These are phyloP conservation scores for Anoura caudifer DNA, from an alignment of 2,113 vertebrate species.

Conservation along the genomic window DNA sequence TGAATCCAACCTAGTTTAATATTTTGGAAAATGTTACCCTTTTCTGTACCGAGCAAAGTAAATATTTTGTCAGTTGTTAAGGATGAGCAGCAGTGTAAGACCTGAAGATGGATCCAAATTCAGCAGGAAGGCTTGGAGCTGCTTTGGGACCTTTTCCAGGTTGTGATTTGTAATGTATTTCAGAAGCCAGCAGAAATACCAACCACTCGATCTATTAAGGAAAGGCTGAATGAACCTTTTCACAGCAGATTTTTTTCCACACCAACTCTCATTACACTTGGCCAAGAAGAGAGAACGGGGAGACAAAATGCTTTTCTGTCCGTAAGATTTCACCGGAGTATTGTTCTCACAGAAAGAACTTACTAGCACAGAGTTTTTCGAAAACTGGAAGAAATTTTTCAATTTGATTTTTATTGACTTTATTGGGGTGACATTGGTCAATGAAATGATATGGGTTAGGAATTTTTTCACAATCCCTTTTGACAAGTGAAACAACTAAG, in stretches of 20 bases:
- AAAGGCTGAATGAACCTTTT: conserved; percentile 83
- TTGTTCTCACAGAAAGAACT: conserved; percentile 34
- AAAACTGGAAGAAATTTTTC: background rate
- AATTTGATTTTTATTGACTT: background rate
- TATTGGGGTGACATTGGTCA: background rate
- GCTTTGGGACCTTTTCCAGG: conserved; percentile 84
- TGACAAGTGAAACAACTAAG: background rate
- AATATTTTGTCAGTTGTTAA: conserved; percentile 94
- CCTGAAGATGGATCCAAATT: conserved; percentile 82
- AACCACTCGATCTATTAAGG: conserved; percentile 76
- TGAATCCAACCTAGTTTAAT: conserved; percentile 85
- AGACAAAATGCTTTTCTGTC: conserved; percentile 52
- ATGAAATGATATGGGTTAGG: background rate
- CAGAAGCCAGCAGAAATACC: conserved; percentile 85
- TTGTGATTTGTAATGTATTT: conserved; percentile 82
- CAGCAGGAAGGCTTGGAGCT: conserved; percentile 84
- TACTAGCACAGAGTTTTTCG: background rate
- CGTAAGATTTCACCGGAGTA: background rate
- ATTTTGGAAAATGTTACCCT: conserved; percentile 86
- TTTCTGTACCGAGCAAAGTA: conserved; percentile 85
- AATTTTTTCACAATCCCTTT: background rate
- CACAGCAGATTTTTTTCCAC: conserved; percentile 72
- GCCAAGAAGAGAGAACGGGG: conserved; percentile 47
- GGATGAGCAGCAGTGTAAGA: conserved; percentile 86
- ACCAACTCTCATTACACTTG: conserved; percentile 59